Base-by-base conservation (phyloP, 2,113 vertebrate species). In the Crypturellus undulatus region DNA sequence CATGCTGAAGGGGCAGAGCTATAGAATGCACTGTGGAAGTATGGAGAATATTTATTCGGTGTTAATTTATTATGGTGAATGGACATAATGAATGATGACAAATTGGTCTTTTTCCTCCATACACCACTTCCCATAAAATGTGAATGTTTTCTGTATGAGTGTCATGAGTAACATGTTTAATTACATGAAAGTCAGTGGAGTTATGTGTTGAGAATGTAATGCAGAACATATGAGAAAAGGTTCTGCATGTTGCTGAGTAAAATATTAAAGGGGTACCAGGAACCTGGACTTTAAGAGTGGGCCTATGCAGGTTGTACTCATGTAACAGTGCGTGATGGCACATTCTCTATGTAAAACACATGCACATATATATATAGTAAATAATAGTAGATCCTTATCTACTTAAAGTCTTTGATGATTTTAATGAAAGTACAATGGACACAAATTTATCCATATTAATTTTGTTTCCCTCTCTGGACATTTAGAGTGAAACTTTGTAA, bases 21-120 rank as follows among this genome's bases (percentile, higher is more conserved):
- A 45, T 78, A 43, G 75, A 96, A 70, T 21, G 36, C 4, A 3
- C 16, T 60, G 20, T 87, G n/a, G 54, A 96, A 97, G 92, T 73
- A 80, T 3, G 38, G 72, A 93, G 87, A 95, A 81, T 79, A 78
- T 83, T 94, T 71, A 63, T 88, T 96, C 86, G 68, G 38, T 96
- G 67, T 90, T 97, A 76, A 96, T 97, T 97, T 97, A 94, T 96
- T 95, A 91, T 79, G 78, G 84, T 93, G 92, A 96, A 94, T 90
- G 97, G 93, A 76, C 80, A 88, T 95, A 96, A 95, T 95, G 92
- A 97, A 93, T 93, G 75, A 91, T 97, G 93, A 96, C 94, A 97
- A 97, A 97, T 92, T 95, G 65, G 67, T 45, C 15, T 93, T 88
- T 94, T 96, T 86, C 40, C 95, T 93, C 59, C 18, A 32, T 42